These are phyloP conservation scores for Rana temporaria DNA, from an alignment of 2,113 vertebrate genomes.

Conservation along the genomic window DNA sequence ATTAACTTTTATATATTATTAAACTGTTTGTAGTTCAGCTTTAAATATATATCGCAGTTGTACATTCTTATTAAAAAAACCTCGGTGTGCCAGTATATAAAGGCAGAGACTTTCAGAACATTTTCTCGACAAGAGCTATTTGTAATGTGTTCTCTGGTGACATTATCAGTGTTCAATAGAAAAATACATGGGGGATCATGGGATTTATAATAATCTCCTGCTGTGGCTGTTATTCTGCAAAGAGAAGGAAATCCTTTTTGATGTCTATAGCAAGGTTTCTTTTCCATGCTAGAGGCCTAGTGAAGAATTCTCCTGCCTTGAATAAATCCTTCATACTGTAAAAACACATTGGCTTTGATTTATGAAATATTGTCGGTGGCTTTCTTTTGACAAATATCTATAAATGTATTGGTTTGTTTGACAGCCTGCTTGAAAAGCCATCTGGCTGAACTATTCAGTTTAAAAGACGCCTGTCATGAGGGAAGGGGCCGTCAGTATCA, in stretches of 20 bases:
- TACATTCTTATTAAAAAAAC: too few species aligned
- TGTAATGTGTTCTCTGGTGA: slow-evolving; percentile 2
- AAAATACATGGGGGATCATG: slow-evolving; percentile 33
- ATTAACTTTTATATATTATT: too few species aligned
- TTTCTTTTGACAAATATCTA: background rate
- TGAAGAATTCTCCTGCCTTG: background rate
- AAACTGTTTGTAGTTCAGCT: too few species aligned
- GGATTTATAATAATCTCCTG: background rate
- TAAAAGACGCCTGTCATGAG: too few species aligned
- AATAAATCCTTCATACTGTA: background rate
- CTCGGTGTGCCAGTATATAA: too few species aligned
- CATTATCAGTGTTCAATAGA: slow-evolving; percentile 16
- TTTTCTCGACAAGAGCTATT: background rate
- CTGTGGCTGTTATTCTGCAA: background rate
- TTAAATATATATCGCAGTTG: too few species aligned
- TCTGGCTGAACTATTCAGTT: too few species aligned
- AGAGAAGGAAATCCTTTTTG: background rate
- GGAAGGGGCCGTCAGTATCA: too few species aligned
- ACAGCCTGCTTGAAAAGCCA: too few species aligned
- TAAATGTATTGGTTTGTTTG: background rate
- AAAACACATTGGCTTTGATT: background rate
- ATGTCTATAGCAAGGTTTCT: background rate
- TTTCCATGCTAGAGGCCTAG: background rate
- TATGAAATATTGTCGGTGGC: background rate
- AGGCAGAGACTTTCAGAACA: background rate